Conservation (phyloP, 2,888 invertebrate genomes). For the Polymixis lichenea region DNA sequence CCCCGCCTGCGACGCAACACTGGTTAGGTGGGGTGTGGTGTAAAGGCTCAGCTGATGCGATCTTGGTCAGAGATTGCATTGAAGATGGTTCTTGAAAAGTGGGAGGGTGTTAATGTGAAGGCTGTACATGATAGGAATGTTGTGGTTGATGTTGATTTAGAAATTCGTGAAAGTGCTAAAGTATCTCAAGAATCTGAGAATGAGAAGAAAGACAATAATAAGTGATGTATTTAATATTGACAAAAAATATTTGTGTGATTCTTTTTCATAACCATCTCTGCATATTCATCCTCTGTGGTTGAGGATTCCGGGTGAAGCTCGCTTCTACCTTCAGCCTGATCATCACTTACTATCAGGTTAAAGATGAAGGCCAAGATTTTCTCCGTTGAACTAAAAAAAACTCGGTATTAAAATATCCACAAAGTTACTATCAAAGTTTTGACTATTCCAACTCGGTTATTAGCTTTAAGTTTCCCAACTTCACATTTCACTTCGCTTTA, state of each 20-base stretch:
- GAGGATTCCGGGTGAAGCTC: no score
- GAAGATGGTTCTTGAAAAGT: background rate
- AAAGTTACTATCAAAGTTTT: conserved; percentile 23
- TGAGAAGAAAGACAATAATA: background rate
- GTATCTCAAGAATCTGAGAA: background rate
- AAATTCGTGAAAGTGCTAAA: background rate
- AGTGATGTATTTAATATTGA: background rate
- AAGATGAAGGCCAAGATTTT: no score
- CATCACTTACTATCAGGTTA: no score
- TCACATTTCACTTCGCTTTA: conserved; percentile 20
- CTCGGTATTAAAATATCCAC: background rate
- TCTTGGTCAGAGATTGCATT: conserved; percentile 11
- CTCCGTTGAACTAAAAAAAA: no score
- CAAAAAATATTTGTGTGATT: no score
- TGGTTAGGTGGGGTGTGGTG: conserved; percentile 42
- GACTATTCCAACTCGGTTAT: conserved; percentile 4
- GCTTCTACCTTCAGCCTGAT: no score
- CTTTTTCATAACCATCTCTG: background rate
- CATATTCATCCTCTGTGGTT: no score
- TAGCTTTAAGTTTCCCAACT: conserved; percentile 34
- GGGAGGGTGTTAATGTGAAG: no score
- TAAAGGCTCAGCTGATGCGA: conserved; percentile 49
- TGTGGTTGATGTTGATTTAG: background rate
- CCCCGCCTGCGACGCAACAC: conserved; percentile 66
- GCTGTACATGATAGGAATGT: background rate